phyloP scores from a whole-genome alignment of 2,888 invertebrate genomes.

The Rhingia campestris region DNA sequence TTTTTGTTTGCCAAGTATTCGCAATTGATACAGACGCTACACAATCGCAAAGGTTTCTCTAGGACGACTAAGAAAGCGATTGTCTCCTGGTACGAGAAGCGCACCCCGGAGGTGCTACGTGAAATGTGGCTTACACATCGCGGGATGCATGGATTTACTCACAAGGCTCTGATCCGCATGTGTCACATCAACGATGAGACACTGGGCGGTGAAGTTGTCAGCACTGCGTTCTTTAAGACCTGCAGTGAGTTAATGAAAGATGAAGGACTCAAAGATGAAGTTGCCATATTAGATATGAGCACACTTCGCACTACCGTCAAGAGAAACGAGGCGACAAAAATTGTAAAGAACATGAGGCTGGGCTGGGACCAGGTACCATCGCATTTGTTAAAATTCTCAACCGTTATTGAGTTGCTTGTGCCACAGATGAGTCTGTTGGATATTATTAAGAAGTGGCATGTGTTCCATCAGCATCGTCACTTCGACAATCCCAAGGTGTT shows the following conservation, averaged over 20 bases:
- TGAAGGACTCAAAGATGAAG: slow-evolving; percentile 1
- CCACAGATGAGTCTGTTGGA: slow-evolving; percentile 78
- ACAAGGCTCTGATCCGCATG: slow-evolving; percentile 77
- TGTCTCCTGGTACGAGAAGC: slow-evolving; percentile 78
- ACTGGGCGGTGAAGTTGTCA: slow-evolving; percentile 71
- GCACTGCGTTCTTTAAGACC: slow-evolving; percentile 73
- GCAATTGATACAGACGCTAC: slow-evolving; percentile 75
- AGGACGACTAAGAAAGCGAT: slow-evolving; percentile 80
- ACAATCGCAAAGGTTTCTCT: slow-evolving; percentile 76
- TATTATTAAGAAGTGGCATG: slow-evolving; percentile 77
- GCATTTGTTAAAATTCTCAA: slow-evolving; percentile 69
- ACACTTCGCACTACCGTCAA: slow-evolving; percentile 76
- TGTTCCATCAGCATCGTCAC: slow-evolving; percentile 74
- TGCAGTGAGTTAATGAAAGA: slow-evolving; percentile 75
- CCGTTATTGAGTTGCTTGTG: slow-evolving; percentile 76
- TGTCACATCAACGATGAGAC: slow-evolving; percentile 77
- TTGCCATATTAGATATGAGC: slow-evolving; percentile 75
- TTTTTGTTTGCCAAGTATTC: slow-evolving; percentile 79
- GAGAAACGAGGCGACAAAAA: slow-evolving; percentile 74
- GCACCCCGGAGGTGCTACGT: slow-evolving; percentile 75
- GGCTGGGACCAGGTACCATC: slow-evolving; percentile 79
- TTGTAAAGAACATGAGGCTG: slow-evolving; percentile 76
- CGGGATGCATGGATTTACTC: slow-evolving; percentile 75
- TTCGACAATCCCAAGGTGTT: slow-evolving; percentile 75
- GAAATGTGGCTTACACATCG: slow-evolving; percentile 78